These are phyloP conservation scores for Steinernema carpocapsae DNA, from an alignment of 2,888 invertebrate species.

Conservation along the genomic window DNA sequence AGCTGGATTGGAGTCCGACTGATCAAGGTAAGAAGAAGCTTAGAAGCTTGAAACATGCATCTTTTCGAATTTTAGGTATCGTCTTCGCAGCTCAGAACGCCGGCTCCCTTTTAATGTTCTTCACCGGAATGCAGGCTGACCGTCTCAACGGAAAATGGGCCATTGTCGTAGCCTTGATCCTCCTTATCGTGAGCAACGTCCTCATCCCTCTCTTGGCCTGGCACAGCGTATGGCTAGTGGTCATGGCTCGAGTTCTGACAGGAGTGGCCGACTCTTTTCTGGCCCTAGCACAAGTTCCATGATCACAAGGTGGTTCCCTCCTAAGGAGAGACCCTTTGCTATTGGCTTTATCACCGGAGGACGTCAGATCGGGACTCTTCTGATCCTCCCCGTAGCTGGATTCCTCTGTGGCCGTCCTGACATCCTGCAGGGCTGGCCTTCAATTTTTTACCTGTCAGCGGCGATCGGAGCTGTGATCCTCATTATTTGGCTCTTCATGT, in stretches of 20 bases:
- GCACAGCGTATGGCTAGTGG: constrained; percentile 56
- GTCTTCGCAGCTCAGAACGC: constrained; percentile 67
- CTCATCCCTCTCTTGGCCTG: constrained; percentile 58
- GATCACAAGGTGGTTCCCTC: constrained; percentile 67
- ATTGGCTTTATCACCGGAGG: constrained; percentile 67
- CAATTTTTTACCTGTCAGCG: constrained; percentile 64
- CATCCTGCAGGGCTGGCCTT: constrained; percentile 59
- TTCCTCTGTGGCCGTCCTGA: constrained; percentile 54
- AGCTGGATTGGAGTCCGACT: constrained; percentile 57
- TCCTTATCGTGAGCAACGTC: constrained; percentile 61
- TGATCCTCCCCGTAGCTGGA: constrained; percentile 64
- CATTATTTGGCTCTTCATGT: constrained; percentile 61
- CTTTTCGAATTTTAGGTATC: constrained; percentile 51
- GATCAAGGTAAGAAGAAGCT: constrained; percentile 54
- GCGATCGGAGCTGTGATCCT: constrained; percentile 56
- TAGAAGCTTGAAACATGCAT: too few relatives aligned
- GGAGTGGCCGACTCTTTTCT: constrained; percentile 63
- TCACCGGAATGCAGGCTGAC: constrained; percentile 64
- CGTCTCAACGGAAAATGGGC: constrained; percentile 65
- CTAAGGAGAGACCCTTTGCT: constrained; percentile 66
- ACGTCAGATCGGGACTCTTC: constrained; percentile 64
- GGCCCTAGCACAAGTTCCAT: constrained; percentile 56
- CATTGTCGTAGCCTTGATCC: constrained; percentile 54
- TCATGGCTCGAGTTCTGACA: constrained; percentile 56
- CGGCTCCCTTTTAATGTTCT: constrained; percentile 64